phyloP scores from a whole-genome alignment of 2,888 invertebrate species.

The Carterocephalus palaemon region DNA sequence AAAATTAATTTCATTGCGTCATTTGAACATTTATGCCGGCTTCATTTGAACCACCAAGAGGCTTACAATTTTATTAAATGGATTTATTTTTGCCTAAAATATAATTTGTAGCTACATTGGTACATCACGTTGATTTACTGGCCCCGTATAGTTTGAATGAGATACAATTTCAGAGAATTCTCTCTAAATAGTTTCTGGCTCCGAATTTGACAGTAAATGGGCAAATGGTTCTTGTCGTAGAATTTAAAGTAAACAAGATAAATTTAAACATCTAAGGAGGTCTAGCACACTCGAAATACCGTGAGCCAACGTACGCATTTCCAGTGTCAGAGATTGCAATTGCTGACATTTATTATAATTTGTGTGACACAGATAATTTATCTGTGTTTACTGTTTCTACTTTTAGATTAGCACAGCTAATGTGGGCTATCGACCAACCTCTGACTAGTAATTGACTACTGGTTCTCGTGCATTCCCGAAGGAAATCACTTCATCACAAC shows the following conservation, averaged over 20 bases:
- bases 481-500: background rate
- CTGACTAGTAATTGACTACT: too few species aligned
- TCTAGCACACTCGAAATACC: background rate
- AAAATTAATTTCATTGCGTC: too few species aligned
- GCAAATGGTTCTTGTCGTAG: constrained; percentile 8
- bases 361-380: constrained; percentile 9
- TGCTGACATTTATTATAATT: constrained; percentile 13
- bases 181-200: constrained; percentile 13
- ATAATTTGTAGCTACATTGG: too few species aligned
- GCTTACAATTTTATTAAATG: too few species aligned
- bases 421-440: constrained; percentile 10
- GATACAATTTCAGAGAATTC: constrained; percentile 1
- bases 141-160: background rate
- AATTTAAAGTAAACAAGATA: constrained; percentile 8
- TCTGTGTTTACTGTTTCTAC: constrained; percentile 6
- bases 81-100: too few species aligned
- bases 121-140: background rate
- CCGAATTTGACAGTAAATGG: constrained; percentile 13
- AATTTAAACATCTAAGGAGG: constrained; percentile 7
- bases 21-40: too few species aligned
- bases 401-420: constrained; percentile 12
- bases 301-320: background rate
- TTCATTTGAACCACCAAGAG: too few species aligned
- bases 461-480: too few species aligned
- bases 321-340: constrained; percentile 2